phyloP scores from a whole-genome alignment of 1,140 invertebrate species.

The Hyles euphorbiae region DNA sequence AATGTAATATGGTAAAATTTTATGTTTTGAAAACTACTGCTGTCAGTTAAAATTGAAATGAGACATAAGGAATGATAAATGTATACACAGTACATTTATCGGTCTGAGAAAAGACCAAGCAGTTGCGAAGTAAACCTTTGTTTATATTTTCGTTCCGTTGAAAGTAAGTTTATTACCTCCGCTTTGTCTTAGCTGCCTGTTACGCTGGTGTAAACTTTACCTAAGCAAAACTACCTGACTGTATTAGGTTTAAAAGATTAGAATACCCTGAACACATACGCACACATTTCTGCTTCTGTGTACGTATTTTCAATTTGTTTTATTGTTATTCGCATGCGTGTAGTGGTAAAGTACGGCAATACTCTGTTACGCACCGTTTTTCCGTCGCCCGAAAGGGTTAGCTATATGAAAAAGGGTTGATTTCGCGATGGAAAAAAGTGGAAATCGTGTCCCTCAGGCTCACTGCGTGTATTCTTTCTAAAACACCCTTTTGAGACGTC shows the following conservation, averaged over 20 bases:
- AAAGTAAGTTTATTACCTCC: constrained; percentile 49
- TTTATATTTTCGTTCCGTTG: constrained; percentile 42
- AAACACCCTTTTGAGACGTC: constrained; percentile 67
- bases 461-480: constrained; percentile 45
- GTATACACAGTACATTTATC: background rate
- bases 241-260: too few species aligned
- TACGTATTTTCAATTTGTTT: too few species aligned
- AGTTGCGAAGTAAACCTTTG: constrained; percentile 23
- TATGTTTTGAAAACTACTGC: background rate
- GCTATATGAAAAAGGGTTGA: constrained; percentile 31
- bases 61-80: constrained; percentile 1
- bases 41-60: background rate
- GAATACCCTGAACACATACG: too few species aligned
- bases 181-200: constrained; percentile 31
- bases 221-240: too few species aligned
- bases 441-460: constrained; percentile 35
- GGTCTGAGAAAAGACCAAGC: constrained; percentile 4
- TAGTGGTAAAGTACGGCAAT: too few species aligned
- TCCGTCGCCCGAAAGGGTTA: constrained; percentile 12
- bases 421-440: constrained; percentile 31
- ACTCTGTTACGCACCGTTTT: too few species aligned
- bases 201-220: constrained; percentile 32
- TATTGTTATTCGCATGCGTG: too few species aligned
- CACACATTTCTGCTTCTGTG: too few species aligned
- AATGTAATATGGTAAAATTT: background rate